Evolutionary conservation across 2,113 vertebrate species (phyloP).

Genomic region (Ardeotis arabs): DNA sequence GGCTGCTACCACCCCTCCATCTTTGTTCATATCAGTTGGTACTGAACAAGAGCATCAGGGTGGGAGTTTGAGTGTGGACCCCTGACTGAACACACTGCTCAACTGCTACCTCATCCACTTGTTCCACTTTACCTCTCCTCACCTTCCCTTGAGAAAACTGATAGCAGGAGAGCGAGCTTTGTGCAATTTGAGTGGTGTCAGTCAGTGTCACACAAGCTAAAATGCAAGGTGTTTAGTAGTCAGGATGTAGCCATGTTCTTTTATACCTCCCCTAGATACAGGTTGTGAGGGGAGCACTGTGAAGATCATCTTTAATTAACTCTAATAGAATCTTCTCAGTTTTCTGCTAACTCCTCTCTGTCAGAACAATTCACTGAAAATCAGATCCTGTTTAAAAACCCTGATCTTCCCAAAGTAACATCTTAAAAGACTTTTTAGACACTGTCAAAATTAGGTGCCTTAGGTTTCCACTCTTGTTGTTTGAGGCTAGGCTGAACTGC

Average conservation of each 20-base stretch:
- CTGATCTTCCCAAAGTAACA: neutral
- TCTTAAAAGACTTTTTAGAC: neutral
- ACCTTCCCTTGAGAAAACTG: neutral
- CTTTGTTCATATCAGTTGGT: neutral
- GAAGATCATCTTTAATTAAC: neutral
- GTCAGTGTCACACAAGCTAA: neutral
- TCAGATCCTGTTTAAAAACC: neutral
- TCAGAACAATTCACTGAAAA: neutral
- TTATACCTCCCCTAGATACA: neutral
- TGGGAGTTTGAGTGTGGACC: neutral
- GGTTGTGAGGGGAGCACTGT: neutral
- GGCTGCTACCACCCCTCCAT: neutral
- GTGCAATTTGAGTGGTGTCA: neutral
- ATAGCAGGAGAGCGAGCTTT: neutral
- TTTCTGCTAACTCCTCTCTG: neutral
- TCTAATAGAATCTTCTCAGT: neutral
- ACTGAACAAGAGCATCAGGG: neutral
- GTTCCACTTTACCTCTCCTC: fast-evolving
- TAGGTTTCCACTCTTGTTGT: neutral
- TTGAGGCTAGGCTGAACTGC: neutral
- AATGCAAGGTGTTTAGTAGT: neutral
- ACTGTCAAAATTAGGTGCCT: neutral
- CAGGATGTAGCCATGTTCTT: neutral
- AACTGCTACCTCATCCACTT: neutral
- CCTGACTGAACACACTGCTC: neutral